Evolutionary conservation across 2,113 vertebrate species (phyloP), one percentile per base, ranked within the genome.

Genomic region (Mola mola): DNA sequence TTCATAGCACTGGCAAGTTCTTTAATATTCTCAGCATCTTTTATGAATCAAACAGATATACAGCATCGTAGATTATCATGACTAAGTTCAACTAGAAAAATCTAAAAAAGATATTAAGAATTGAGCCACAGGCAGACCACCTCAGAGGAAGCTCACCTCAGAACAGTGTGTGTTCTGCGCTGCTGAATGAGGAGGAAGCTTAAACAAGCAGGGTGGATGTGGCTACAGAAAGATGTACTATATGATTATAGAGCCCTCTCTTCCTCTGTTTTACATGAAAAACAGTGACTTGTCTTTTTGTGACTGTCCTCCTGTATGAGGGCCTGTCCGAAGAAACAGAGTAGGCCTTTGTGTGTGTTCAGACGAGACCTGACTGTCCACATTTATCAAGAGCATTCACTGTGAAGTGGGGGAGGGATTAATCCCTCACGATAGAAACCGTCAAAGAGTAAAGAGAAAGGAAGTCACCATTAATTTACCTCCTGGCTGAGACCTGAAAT

Each of bases 181-280:
- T 55, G 21, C 34, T 24, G 47, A 53, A 40, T 25, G 17, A 38
- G 58, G 40, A 16, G 41, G 38, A 72, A 24, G 62, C 22, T 60
- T 42, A 20, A n/a, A 50, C 33, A 34, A 50, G 52, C 57, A 56
- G 74, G 80, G 63, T 72, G 80, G 63, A 40, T 66, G n/a, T 36
- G 42, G 44, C 62, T 64, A 41, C 62, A 56, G 49, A 65, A 52
- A 66, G 33, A 63, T 59, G 10, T 8, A 38, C 59, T 63, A 34
- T 80, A 49, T 81, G 82, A 87, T 79, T 79, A 84, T 50, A 66
- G 33, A 72, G 46, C 24, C 13, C 53, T 20, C 40, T 69, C 51
- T 75, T 68, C 20, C 36, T 72, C 47, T 78, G n/a, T 70, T 63
- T 69, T 48, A 74, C 83, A 84, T 72, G 66, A 56, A 79, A 75